Evolutionary conservation across 2,113 vertebrate species (phyloP), one percentile per base, ranked within the genome.

Genomic region (Mixornis gularis): DNA sequence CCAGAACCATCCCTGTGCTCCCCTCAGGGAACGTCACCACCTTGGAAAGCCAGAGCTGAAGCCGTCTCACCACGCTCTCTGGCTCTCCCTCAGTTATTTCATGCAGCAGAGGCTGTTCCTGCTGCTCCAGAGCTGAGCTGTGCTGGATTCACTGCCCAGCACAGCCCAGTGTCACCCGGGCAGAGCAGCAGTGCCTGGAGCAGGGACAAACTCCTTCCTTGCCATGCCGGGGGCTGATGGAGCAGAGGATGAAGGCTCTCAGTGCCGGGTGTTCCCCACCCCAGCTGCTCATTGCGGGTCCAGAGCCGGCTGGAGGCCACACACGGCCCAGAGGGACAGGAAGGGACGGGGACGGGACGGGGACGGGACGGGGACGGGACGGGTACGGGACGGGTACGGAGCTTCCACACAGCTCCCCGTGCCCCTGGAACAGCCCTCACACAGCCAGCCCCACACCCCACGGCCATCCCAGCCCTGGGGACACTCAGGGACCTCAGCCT

Each of bases 141-240:
- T 34, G 34, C 46, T 9, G 60, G 34, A 32, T 20, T 34, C 62
- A 0, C 19, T 9, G 40, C 58, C 32, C 69, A 36, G 56, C 55
- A 6, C 44, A 41, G 62, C 58, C 16, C 70, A 0, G 3, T 30
- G 29, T 21, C 8, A 3, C 27, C 40, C 3, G 0, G 30, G 27
- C 46, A 69, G 41, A 32, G 16, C 43, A 29, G 44, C 1, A 0
- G 32, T 4, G 60, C 10, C 55, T 1, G 0, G 41, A 51, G 72
- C 44, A 63, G 81, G 49, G 27, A 48, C 13, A 7, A 32, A 17
- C 12, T 13, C 40, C 17, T 26, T 32, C 51, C 32, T 7, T 2
- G 17, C 30, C 12, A 0, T 3, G 29, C 69, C 0, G 0, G 29
- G n/a, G 25, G 19, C 78, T 32, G 69, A 36, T 0, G 7, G 34